Percentiles rank a stretch among this genome's conserved stretches.
These are phyloP conservation scores for Equus quagga DNA, from an alignment of 2,113 vertebrate species.

Conservation along the genomic window DNA sequence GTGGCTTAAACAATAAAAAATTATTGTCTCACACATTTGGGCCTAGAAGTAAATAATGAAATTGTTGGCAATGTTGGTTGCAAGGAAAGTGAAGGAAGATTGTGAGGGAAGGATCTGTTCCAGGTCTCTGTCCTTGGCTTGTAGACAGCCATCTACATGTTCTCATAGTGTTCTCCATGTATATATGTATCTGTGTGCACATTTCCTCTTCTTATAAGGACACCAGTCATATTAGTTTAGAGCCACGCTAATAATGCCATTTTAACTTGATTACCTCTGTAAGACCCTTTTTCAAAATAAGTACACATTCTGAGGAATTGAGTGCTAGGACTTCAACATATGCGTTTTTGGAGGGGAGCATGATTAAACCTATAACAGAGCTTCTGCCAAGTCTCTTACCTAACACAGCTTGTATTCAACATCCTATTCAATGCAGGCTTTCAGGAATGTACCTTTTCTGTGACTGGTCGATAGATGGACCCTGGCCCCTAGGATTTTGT, in stretches of 20 bases:
- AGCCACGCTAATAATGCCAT: background rate
- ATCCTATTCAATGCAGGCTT: background rate
- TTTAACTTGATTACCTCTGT: background rate
- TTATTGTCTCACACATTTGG: background rate
- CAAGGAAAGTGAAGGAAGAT: too few relatives aligned
- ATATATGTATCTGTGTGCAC: too few relatives aligned
- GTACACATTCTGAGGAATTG: background rate
- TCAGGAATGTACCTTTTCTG: background rate
- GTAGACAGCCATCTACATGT: too few relatives aligned
- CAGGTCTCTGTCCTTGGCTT: too few relatives aligned
- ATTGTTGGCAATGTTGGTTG: too few relatives aligned
- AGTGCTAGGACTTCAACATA: background rate
- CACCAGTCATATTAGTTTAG: background rate
- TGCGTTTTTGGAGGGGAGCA: background rate
- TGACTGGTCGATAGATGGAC: background rate
- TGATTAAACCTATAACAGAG: background rate
- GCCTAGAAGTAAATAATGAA: too few relatives aligned
- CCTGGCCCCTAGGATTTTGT: background rate
- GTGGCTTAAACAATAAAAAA: background rate
- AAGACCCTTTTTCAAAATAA: background rate
- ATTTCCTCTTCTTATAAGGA: too few relatives aligned
- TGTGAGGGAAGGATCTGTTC: too few relatives aligned
- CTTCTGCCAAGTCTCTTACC: background rate
- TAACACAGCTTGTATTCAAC: background rate
- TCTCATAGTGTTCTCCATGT: too few relatives aligned